Base-by-base conservation (phyloP, 2,888 invertebrate genomes). In the Melinaea marsaeus region DNA sequence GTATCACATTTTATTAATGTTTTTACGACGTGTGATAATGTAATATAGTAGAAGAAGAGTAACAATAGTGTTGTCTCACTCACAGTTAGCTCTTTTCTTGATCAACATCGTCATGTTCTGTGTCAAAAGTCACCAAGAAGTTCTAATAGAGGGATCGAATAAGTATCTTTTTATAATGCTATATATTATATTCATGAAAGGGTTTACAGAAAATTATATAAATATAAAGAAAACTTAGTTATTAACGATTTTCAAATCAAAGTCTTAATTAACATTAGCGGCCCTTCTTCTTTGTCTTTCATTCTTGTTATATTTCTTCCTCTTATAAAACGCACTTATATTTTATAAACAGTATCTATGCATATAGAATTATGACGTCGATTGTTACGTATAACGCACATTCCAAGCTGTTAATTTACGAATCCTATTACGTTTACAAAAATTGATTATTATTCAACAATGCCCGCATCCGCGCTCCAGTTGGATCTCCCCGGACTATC, bases 101-200 rank as follows among this genome's bases (percentile, higher is more conserved):
- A 74, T 84, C 46, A 71, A 84, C 65, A 73, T 86, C 51, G 75
- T 87, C n/a, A 76, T 88, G 68, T 84, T 82, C 71, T 82, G 80
- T 68, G 85, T 83, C 33, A 79, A 81, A 68, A 84, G 83, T 59
- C 83, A 83, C 61, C 88, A 88, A 70, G 88, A 89, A 71, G 84
- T 86, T 35, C 79, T 89, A 4, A 83, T 89, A 57, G 88, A 89
- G 68, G 88, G 88, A 72, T 86, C 88, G 81, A 79, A 88, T 89
- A 60, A 83, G 87, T 80, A 62, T 2, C 63, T 34, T 55, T 64
- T 54, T 57, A 55, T n/a, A 57, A 3, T 58, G 45, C 22, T 22
- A 60, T 57, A 22, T 22, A 22, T 22, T 22, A 22, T 22, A 22
- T 22, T 22, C 22, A 22, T 22, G 22, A 22, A 22, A 22, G 0